A percentile compares a stretch with the other conserved stretches of the same genome.
Conservation (phyloP, 2,888 invertebrate species). For the Melinopterus prodromus region DNA sequence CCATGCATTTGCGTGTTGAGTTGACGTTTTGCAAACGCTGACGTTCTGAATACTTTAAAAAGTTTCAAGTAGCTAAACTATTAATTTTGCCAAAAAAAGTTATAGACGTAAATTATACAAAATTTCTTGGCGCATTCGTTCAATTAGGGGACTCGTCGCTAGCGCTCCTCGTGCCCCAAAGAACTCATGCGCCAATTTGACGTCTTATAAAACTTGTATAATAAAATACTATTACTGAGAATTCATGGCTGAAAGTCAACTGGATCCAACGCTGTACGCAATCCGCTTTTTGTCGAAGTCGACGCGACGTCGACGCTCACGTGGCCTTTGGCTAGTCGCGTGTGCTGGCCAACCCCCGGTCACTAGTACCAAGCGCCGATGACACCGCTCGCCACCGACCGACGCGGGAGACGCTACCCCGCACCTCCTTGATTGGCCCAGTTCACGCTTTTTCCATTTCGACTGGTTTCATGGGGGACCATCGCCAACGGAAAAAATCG, state of each 20-base stretch:
- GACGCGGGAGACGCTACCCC: background rate
- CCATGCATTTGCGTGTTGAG: too few species aligned
- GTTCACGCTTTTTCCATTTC: conserved; percentile 4
- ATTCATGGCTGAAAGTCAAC: conserved; percentile 33
- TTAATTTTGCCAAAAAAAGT: too few species aligned
- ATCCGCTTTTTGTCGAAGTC: background rate
- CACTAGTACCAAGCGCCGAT: conserved; percentile 54
- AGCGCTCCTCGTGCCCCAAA: too few species aligned
- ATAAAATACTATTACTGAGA: too few species aligned
- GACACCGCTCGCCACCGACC: conserved; percentile 26
- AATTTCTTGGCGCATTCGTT: too few species aligned
- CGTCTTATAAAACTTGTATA: too few species aligned
- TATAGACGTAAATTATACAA: too few species aligned
- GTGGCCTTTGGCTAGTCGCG: conserved; percentile 61
- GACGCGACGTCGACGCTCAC: conserved; percentile 47
- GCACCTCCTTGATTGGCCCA: conserved; percentile 5
- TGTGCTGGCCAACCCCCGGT: conserved; percentile 50
- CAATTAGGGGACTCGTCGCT: too few species aligned
- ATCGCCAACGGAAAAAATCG: background rate
- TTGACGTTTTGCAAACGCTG: too few species aligned
- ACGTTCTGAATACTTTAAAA: too few species aligned
- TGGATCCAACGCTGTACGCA: conserved; percentile 5
- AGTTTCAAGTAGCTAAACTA: too few species aligned
- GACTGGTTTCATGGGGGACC: background rate
- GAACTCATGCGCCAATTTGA: too few species aligned